Percentiles rank a stretch among this genome's conserved stretches.
Conservation (phyloP, 2,797 vertebrate genomes). For the Phalanger gymnotis region DNA sequence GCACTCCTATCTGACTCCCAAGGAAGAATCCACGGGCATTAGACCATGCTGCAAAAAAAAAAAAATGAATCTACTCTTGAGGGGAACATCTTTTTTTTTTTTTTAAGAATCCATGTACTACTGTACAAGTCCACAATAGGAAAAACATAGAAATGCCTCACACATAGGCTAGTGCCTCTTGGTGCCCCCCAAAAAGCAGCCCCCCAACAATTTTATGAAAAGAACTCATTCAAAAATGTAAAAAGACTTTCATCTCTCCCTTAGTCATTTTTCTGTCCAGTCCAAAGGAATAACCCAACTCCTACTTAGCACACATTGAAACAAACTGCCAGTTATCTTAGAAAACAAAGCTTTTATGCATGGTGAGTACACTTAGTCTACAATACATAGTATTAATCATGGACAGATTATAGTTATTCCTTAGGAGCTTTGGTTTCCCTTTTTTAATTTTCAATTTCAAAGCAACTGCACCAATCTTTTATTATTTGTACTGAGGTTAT, state of each 20-base stretch:
- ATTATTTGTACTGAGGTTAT: slow-evolving; percentile 48
- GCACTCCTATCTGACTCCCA: not conserved
- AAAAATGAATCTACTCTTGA: not conserved
- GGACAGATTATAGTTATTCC: slow-evolving; percentile 19
- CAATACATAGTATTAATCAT: not conserved
- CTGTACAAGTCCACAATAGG: not conserved
- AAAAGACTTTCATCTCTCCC: not conserved
- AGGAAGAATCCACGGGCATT: not conserved
- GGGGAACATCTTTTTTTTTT: not conserved
- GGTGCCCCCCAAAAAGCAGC: not conserved
- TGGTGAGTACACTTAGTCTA: not conserved
- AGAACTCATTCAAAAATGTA: not conserved
- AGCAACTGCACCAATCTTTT: slow-evolving; percentile 9
- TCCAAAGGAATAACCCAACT: slow-evolving; percentile 18
- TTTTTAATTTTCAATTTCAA: slow-evolving; percentile 40
- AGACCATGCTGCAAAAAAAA: not conserved
- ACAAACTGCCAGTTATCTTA: not conserved
- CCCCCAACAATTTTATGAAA: not conserved
- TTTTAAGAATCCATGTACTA: not conserved
- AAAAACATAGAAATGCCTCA: not conserved
- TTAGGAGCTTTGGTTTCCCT: slow-evolving; percentile 41
- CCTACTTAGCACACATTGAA: not conserved
- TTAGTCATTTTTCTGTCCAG: not conserved
- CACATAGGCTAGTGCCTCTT: not conserved
- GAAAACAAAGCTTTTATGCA: slow-evolving; percentile 16